A percentile compares a stretch with the other conserved stretches of the same genome.
phyloP scores from a whole-genome alignment of 2,113 vertebrate genomes.

The Eulemur macaco region DNA sequence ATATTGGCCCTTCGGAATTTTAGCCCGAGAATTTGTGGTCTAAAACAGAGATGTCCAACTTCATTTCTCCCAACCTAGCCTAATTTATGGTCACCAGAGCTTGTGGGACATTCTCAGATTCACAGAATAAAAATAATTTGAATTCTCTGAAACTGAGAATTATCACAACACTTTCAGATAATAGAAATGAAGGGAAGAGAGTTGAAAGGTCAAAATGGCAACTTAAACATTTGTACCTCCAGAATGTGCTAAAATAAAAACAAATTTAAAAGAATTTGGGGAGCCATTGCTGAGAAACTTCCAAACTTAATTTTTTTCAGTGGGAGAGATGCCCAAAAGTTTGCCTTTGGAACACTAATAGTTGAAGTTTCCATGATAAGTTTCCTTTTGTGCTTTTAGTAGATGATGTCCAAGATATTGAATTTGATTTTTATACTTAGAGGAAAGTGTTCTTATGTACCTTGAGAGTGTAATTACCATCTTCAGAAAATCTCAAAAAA shows the following conservation, averaged over 20 bases:
- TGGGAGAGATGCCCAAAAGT: background rate
- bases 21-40: background rate
- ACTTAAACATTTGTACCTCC: background rate
- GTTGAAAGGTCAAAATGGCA: background rate
- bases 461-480: background rate
- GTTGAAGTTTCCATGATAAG: background rate
- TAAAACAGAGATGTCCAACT: background rate
- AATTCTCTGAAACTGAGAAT: background rate
- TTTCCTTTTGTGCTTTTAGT: conserved; percentile 12
- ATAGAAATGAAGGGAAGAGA: background rate
- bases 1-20: background rate
- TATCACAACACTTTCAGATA: conserved; percentile 7
- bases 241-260: too few species aligned
- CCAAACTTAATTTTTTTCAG: background rate
- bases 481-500: conserved; percentile 25
- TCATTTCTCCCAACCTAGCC: background rate
- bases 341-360: background rate
- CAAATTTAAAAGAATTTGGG: background rate
- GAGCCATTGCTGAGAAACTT: background rate
- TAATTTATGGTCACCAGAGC: background rate
- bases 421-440: background rate
- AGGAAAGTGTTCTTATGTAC: background rate
- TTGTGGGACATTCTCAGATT: background rate
- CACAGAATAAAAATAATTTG: conserved; percentile 11
- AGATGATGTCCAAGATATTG: background rate